These are phyloP conservation scores for Drosophila kanapiae DNA, from an alignment of 1,140 invertebrate genomes.

Conservation along the genomic window DNA sequence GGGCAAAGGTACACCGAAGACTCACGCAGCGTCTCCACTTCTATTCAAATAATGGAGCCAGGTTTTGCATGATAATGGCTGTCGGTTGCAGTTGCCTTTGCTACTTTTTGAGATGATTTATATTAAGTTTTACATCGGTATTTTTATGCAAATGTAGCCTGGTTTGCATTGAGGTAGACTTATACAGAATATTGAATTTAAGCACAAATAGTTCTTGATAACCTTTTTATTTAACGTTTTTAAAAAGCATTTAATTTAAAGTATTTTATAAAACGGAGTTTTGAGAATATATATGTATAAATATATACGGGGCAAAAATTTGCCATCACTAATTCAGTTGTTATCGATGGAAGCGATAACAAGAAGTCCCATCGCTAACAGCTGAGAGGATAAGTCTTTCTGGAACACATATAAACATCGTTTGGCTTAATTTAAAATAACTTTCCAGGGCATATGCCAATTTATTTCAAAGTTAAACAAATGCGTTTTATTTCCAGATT, in stretches of 20 bases:
- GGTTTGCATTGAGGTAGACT: background rate
- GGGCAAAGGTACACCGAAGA: slow-evolving; percentile 13
- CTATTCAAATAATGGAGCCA: slow-evolving; percentile 41
- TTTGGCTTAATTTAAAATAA: background rate
- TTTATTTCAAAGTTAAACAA: background rate
- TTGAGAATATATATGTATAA: background rate
- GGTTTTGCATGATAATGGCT: slow-evolving; percentile 44
- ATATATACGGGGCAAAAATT: background rate
- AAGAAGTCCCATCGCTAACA: background rate
- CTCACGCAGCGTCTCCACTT: slow-evolving; percentile 15
- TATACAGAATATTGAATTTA: slow-evolving; percentile 4
- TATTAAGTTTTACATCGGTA: slow-evolving; percentile 19
- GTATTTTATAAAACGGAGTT: background rate
- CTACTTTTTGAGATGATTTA: slow-evolving; percentile 35
- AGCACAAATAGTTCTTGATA: background rate
- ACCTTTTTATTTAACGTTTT: background rate
- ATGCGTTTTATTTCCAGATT: slow-evolving; percentile 9
- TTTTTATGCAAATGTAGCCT: slow-evolving; percentile 4
- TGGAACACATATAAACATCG: background rate
- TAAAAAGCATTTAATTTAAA: background rate
- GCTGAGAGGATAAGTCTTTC: background rate
- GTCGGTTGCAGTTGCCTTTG: slow-evolving; percentile 23
- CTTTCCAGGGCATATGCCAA: background rate
- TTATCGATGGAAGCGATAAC: background rate
- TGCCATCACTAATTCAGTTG: background rate